phyloP scores from a whole-genome alignment of 2,888 invertebrate species.

The Lycocerus yunnanus region DNA sequence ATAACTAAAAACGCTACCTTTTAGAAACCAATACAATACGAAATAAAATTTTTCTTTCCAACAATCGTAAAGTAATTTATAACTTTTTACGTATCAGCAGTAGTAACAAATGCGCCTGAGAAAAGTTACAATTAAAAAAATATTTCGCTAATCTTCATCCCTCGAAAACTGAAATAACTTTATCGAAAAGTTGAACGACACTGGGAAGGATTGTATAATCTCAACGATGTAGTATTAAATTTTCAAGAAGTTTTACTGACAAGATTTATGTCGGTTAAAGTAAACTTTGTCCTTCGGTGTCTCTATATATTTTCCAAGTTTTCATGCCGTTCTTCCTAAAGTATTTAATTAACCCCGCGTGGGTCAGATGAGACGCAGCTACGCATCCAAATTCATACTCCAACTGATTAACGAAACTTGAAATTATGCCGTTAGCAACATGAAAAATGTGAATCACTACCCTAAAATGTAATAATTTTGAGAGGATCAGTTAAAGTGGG shows the following conservation, averaged over 20 bases:
- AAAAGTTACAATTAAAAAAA: neutral
- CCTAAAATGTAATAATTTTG: neutral
- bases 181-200: neutral
- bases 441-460: neutral
- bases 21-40: neutral
- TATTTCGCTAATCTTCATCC: neutral
- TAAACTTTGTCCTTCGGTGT: slow-evolving; percentile 18
- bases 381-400: slow-evolving; percentile 11
- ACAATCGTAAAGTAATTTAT: neutral
- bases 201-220: slow-evolving; percentile 6
- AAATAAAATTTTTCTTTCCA: neutral
- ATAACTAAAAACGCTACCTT: neutral
- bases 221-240: slow-evolving; percentile 15
- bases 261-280: slow-evolving; percentile 19
- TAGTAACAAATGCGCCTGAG: neutral
- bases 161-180: slow-evolving; percentile 1
- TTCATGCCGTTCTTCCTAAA: slow-evolving; percentile 8
- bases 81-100: neutral
- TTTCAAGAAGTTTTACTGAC: slow-evolving; percentile 15
- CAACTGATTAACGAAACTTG: slow-evolving; percentile 11
- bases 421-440: slow-evolving; percentile 4
- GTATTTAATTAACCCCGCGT: slow-evolving; percentile 24
- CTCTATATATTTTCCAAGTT: slow-evolving; percentile 19
- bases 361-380: slow-evolving; percentile 11
- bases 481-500: no score